phyloP scores from a whole-genome alignment of 2,113 vertebrate genomes.

The Strix aluco region DNA sequence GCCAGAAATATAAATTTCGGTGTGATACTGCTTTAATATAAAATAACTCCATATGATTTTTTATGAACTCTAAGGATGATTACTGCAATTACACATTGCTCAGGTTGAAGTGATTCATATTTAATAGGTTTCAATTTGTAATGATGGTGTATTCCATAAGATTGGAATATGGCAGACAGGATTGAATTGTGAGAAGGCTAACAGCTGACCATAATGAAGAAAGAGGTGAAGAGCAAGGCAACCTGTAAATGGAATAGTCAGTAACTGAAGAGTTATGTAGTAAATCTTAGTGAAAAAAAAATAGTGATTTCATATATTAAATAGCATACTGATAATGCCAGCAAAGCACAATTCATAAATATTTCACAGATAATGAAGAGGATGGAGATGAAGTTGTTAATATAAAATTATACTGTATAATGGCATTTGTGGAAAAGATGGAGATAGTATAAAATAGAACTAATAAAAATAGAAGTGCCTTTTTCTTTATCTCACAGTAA shows the following conservation, averaged over 20 bases:
- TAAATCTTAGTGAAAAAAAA: background rate
- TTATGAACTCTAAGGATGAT: background rate
- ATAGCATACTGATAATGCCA: background rate
- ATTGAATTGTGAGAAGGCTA: background rate
- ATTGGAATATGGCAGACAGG: background rate
- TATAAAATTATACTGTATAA: background rate
- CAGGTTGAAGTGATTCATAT: background rate
- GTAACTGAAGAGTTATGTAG: background rate
- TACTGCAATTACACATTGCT: background rate
- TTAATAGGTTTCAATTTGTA: background rate
- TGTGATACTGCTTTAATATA: background rate
- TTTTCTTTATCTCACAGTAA: conserved; percentile 20
- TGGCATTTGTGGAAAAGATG: background rate
- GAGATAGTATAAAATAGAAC: conserved; percentile 5
- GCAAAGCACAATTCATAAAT: background rate
- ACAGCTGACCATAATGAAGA: background rate
- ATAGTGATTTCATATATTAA: background rate
- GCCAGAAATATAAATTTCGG: background rate
- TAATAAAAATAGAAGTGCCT: background rate
- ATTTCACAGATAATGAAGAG: background rate
- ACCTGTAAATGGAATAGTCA: background rate
- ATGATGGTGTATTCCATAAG: background rate
- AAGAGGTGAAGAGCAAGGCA: background rate
- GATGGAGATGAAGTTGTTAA: background rate
- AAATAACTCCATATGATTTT: background rate